Evolutionary conservation across 2,797 vertebrate genomes (phyloP).

Genomic region (Chromis chromis): DNA sequence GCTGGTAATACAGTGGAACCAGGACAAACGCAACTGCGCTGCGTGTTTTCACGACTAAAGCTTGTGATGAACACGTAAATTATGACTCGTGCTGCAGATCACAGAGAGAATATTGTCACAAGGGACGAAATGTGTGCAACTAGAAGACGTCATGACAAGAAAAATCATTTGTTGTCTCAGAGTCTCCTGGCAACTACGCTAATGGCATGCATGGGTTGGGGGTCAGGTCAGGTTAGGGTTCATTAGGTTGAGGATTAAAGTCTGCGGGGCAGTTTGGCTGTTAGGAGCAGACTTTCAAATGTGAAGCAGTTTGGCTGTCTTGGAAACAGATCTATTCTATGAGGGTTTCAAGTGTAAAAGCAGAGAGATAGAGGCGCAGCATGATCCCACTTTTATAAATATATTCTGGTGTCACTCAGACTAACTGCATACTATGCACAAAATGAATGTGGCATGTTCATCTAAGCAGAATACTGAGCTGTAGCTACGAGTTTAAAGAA

Average conservation of each 20-base stretch:
- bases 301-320: neutral
- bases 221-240: conserved; percentile 45
- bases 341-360: neutral
- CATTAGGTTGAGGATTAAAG: conserved; percentile 46
- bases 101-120: neutral
- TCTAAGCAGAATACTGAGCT: neutral
- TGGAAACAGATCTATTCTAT: conserved; percentile 32
- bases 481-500: neutral
- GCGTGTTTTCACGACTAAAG: neutral
- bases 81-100: conserved; percentile 6
- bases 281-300: too few species aligned
- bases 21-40: conserved; percentile 3
- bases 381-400: neutral
- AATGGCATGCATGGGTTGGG: neutral
- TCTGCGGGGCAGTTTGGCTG: neutral
- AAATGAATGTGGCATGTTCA: neutral
- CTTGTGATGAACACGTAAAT: conserved; percentile 15
- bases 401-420: neutral
- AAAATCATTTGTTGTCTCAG: neutral
- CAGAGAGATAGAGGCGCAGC: neutral
- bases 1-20: conserved; percentile 21
- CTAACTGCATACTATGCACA: neutral
- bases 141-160: conserved; percentile 3
- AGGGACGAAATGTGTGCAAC: conserved; percentile 16
- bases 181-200: neutral